Conservation (phyloP, 2,797 vertebrate species). For the Micromesistius poutassou region DNA sequence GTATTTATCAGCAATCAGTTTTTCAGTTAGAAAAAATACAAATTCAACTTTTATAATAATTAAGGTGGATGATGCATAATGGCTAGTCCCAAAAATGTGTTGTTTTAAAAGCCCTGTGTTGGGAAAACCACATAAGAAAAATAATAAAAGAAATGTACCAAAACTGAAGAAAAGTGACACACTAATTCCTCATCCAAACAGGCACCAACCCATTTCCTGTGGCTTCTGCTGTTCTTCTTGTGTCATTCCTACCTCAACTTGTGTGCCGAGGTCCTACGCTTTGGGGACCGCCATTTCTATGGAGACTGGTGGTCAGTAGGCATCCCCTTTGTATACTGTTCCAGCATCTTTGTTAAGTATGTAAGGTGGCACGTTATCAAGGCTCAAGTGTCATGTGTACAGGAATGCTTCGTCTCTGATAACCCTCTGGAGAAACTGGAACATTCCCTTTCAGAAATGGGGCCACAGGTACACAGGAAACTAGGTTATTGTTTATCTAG, state of each 20-base stretch:
- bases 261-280: slow-evolving; percentile 54
- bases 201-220: slow-evolving; percentile 62
- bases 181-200: slow-evolving; percentile 18
- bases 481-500: not conserved
- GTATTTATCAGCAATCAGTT: not conserved
- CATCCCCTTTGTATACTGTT: not conserved
- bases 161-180: not conserved
- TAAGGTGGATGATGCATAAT: not conserved
- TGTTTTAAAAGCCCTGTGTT: not conserved
- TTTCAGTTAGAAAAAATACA: not conserved
- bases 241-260: slow-evolving; percentile 56
- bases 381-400: not conserved
- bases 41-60: not conserved
- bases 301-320: slow-evolving; percentile 45
- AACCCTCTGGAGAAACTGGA: slow-evolving; percentile 50
- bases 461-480: slow-evolving; percentile 42
- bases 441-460: slow-evolving; percentile 46
- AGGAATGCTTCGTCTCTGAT: slow-evolving; percentile 53
- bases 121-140: not conserved
- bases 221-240: slow-evolving; percentile 61
- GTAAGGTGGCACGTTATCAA: not conserved
- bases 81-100: not conserved
- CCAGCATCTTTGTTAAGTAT: not conserved
- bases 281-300: slow-evolving; percentile 59
- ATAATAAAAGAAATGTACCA: not conserved